Conservation (phyloP, 2,888 invertebrate genomes). For the Kuschelorhynchus macadamiae region DNA sequence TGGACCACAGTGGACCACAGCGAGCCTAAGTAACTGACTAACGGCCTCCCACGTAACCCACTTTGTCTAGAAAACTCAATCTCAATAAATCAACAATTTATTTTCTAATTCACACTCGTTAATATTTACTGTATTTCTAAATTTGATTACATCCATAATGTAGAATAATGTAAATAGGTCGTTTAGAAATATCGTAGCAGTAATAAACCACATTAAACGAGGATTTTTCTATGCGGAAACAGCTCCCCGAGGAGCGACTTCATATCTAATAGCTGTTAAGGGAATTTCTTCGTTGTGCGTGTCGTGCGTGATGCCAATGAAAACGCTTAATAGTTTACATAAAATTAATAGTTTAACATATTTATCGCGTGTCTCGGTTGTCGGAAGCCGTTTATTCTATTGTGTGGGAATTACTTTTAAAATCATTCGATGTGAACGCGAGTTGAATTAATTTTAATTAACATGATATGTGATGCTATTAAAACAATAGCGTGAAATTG, state of each 20-base stretch:
- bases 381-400: constrained; percentile 33
- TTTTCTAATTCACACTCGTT: too few relatives aligned
- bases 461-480: constrained; percentile 2
- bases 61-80: too few relatives aligned
- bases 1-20: too few relatives aligned
- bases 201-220: constrained; percentile 26
- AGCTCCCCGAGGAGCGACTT: constrained; percentile 25
- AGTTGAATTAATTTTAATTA: constrained; percentile 28
- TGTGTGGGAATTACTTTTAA: constrained; percentile 31
- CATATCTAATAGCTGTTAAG: constrained; percentile 27
- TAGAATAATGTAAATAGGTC: too few relatives aligned
- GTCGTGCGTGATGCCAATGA: constrained; percentile 35
- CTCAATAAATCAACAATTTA: too few relatives aligned
- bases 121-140: too few relatives aligned
- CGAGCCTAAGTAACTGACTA: too few relatives aligned
- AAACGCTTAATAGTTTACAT: constrained; percentile 44
- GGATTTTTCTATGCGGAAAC: constrained; percentile 27
- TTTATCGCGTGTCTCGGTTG: constrained; percentile 37
- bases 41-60: too few relatives aligned
- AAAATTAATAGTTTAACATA: constrained; percentile 48
- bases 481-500: too few relatives aligned
- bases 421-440: constrained; percentile 27
- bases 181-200: too few relatives aligned
- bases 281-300: constrained; percentile 34
- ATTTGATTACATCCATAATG: too few relatives aligned